Conservation (phyloP, 2,797 vertebrate species). For the Siniperca obscura region DNA sequence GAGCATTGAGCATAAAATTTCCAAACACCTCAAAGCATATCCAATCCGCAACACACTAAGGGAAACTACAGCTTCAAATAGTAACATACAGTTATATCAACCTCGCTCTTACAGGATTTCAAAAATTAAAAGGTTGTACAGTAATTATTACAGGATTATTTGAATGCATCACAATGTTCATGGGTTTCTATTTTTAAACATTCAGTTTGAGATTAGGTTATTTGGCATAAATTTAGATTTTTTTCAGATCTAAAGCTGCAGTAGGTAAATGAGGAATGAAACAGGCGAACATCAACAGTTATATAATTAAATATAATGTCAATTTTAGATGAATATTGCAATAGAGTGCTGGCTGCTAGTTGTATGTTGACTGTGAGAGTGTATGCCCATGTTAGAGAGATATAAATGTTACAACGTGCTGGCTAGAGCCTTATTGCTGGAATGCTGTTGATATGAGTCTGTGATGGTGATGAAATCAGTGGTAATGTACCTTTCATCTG, state of each 20-base stretch:
- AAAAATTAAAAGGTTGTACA: neutral
- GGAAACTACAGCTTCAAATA: neutral
- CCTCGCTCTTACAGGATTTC: neutral
- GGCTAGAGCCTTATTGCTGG: constrained; percentile 13
- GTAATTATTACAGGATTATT: neutral
- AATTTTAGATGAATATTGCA: constrained; percentile 57
- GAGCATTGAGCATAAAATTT: neutral
- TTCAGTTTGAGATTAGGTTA: neutral
- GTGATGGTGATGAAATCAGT: constrained; percentile 62
- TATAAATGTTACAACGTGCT: constrained; percentile 50
- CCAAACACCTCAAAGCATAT: neutral
- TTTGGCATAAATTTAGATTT: neutral
- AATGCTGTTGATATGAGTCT: constrained; percentile 29
- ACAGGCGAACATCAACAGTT: constrained; percentile 8
- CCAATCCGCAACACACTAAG: neutral
- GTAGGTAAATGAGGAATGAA: constrained; percentile 25
- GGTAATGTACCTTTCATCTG: constrained; percentile 46
- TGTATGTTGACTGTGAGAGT: constrained; percentile 12
- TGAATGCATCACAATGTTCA: neutral
- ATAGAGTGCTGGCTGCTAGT: neutral
- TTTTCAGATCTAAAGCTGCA: neutral
- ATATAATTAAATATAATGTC: constrained; percentile 40
- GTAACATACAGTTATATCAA: neutral
- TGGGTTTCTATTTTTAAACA: neutral
- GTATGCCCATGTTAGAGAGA: neutral